Evolutionary conservation across 2,888 invertebrate genomes (phyloP).

Genomic region (Eupithecia vulgata): DNA sequence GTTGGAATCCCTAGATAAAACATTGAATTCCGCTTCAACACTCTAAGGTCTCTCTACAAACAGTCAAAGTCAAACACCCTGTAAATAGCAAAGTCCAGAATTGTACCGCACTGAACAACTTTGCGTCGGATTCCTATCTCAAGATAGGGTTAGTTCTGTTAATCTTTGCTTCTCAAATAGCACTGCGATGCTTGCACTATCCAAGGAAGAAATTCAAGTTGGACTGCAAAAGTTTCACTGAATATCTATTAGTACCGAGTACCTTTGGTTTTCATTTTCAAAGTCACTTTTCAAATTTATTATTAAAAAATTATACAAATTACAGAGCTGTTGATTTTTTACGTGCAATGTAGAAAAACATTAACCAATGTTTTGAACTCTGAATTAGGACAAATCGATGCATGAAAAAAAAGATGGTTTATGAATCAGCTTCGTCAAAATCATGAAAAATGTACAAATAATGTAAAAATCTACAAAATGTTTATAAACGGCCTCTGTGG

Average conservation of each 20-base stretch:
- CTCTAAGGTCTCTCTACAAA: neutral
- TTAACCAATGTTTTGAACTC: no score
- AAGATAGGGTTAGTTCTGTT: constrained; percentile 33
- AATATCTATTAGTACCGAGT: neutral
- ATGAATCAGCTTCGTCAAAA: neutral
- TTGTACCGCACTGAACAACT: constrained; percentile 24
- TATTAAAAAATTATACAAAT: neutral
- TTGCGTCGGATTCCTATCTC: constrained; percentile 32
- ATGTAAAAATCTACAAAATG: no score
- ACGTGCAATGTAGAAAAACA: no score
- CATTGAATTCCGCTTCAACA: neutral
- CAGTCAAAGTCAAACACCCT: constrained; percentile 19
- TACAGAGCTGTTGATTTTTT: no score
- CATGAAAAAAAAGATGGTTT: no score
- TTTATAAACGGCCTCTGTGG: no score
- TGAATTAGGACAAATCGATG: no score
- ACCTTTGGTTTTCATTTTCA: neutral
- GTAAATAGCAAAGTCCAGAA: constrained; percentile 29
- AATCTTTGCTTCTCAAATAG: constrained; percentile 33
- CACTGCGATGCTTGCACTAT: constrained; percentile 21
- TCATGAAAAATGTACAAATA: no score
- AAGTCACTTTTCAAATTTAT: no score
- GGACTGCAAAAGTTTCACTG: constrained; percentile 10
- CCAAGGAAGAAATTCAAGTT: constrained; percentile 15
- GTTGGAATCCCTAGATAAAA: neutral